Conservation (phyloP, 2,113 vertebrate genomes). For the Pteropus alecto region DNA sequence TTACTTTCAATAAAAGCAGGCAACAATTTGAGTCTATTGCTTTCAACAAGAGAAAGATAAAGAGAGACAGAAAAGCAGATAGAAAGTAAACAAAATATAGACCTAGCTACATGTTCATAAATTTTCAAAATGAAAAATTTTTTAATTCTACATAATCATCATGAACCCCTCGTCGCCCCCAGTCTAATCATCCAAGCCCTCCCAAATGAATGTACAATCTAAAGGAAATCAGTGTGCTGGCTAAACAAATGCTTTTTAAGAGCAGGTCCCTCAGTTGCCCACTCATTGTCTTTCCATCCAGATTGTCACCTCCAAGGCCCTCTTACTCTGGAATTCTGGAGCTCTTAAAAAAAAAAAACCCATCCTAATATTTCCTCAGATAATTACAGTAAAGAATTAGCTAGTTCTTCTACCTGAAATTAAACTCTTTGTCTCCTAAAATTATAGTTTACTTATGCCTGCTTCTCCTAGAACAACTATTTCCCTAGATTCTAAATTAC, state of each 20-base stretch:
- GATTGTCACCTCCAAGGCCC: neutral
- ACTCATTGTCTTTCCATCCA: neutral
- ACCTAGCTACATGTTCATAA: neutral
- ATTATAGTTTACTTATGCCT: neutral
- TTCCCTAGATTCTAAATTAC: neutral
- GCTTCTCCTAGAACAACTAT: neutral
- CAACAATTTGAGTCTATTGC: neutral
- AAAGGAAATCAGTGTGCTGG: neutral
- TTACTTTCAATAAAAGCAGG: neutral
- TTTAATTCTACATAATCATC: neutral
- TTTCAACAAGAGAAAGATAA: neutral
- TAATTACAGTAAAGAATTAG: neutral
- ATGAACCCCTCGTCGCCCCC: neutral
- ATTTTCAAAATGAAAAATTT: neutral
- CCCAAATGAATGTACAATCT: neutral
- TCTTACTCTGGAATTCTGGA: neutral
- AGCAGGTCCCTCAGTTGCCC: neutral
- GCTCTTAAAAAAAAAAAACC: neutral
- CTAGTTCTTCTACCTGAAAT: neutral
- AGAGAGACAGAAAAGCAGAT: neutral
- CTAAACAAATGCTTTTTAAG: neutral
- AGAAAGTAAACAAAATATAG: neutral
- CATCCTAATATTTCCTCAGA: neutral
- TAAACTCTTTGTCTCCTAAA: neutral
- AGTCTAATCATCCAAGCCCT: neutral